These are phyloP conservation scores for Danionella dracula DNA, from an alignment of 2,797 vertebrate genomes.

Conservation along the genomic window DNA sequence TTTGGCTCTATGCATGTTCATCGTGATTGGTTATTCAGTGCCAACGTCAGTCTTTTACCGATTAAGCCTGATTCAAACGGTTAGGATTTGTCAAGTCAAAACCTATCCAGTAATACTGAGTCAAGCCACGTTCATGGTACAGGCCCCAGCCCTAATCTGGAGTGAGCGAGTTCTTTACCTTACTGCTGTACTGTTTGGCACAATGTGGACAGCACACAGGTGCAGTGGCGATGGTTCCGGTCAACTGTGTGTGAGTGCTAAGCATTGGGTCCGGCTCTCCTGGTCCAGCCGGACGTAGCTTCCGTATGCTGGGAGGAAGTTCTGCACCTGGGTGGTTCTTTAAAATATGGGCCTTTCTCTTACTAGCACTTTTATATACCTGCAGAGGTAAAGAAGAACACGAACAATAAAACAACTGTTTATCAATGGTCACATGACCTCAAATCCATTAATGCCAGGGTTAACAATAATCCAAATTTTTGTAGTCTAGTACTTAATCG, in stretches of 20 bases:
- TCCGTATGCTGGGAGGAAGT: slow-evolving; percentile 93
- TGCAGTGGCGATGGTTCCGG: slow-evolving; percentile 90
- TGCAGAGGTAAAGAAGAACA: slow-evolving; percentile 46
- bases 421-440: neutral
- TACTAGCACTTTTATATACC: slow-evolving; percentile 98
- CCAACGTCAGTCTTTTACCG: no score
- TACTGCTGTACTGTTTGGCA: slow-evolving; percentile 98
- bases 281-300: slow-evolving; percentile 87
- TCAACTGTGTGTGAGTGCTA: slow-evolving; percentile 96
- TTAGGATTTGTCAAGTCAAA: no score
- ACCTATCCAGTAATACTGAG: no score
- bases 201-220: slow-evolving; percentile 97
- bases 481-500: no score
- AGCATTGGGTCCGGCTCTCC: slow-evolving; percentile 97
- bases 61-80: no score
- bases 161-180: slow-evolving; percentile 74
- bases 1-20: no score
- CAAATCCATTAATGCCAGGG: no score
- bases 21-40: no score
- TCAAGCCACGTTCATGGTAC: no score
- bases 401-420: neutral
- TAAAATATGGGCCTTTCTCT: slow-evolving; percentile 96
- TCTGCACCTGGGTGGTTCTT: slow-evolving; percentile 97
- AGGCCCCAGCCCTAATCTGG: no score
- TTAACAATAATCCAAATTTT: no score